Evolutionary conservation across 92 coral and sea anemone genomes (phyloP).

Genomic region (Actinernus sp.): DNA sequence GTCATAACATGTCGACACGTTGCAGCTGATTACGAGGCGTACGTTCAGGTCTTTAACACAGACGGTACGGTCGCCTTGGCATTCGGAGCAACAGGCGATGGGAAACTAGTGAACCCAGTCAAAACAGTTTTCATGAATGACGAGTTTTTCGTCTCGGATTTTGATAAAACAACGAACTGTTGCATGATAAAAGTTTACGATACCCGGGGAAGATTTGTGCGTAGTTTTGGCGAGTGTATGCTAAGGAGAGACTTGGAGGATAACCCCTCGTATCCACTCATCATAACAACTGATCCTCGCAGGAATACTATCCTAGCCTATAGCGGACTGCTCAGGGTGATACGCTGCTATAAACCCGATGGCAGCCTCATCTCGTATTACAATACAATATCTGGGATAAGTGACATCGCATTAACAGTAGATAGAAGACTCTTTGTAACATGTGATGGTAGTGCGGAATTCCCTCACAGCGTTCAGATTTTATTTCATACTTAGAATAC

Average conservation of each 20-base stretch:
- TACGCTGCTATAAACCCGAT: conserved; percentile 67
- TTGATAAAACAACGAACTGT: conserved; percentile 70
- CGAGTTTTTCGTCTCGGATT: conserved; percentile 80
- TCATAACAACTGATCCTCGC: conserved; percentile 51
- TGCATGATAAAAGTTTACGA: conserved; percentile 85
- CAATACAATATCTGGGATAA: conserved; percentile 66
- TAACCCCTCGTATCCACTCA: conserved; percentile 64
- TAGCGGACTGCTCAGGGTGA: conserved; percentile 65
- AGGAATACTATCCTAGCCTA: conserved; percentile 54
- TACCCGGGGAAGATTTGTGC: conserved; percentile 57
- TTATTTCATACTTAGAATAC: conserved; percentile 65
- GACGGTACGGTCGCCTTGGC: conserved; percentile 65
- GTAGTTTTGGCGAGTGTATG: conserved; percentile 83
- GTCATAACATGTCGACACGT: conserved; percentile 76
- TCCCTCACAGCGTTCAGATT: conserved; percentile 72
- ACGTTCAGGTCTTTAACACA: conserved; percentile 72
- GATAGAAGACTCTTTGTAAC: conserved; percentile 75
- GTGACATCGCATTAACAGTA: conserved; percentile 66
- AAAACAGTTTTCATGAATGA: conserved; percentile 64
- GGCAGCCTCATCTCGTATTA: conserved; percentile 70
- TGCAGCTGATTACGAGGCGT: conserved; percentile 69
- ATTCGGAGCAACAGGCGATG: conserved; percentile 74
- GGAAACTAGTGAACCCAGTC: conserved; percentile 62
- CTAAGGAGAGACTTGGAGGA: conserved; percentile 65
- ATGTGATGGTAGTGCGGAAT: conserved; percentile 70